phyloP scores from a whole-genome alignment of 2,888 invertebrate genomes.

The Ornithoptera alexandrae region DNA sequence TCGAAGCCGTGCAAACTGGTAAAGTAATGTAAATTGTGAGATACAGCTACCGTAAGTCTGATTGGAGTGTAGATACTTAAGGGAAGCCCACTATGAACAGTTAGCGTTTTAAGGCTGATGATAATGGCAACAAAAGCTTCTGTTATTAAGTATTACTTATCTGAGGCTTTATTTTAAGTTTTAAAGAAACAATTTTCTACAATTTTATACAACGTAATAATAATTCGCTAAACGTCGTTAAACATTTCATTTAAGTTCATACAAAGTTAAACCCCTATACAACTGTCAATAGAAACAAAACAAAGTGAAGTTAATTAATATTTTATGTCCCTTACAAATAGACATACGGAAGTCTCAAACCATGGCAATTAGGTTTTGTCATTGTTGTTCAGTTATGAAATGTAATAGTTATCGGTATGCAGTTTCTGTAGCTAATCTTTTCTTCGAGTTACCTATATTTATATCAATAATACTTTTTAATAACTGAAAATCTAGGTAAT shows the following conservation, averaged over 20 bases:
- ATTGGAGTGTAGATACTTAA: no score
- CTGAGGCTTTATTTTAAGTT: neutral
- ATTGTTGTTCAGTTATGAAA: neutral
- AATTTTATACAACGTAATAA: neutral
- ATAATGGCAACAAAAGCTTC: no score
- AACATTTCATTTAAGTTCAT: neutral
- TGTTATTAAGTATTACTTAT: neutral
- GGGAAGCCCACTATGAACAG: no score
- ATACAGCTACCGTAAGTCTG: no score
- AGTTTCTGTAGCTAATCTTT: neutral
- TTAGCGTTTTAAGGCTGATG: no score
- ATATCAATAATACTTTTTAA: neutral
- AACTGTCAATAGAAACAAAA: neutral
- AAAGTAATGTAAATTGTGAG: no score
- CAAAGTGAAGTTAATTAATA: neutral
- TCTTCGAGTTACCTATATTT: neutral
- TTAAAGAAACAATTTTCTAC: neutral
- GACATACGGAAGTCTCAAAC: neutral
- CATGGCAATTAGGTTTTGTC: neutral
- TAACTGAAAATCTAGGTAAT: neutral
- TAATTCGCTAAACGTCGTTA: no score
- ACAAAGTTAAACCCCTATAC: neutral
- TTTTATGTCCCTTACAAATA: slow-evolving; percentile 1
- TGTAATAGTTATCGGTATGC: neutral
- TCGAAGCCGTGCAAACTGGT: no score